Evolutionary conservation across 2,113 vertebrate species (phyloP), one percentile per base, ranked within the genome.

Genomic region (Gorsachius goisagi): DNA sequence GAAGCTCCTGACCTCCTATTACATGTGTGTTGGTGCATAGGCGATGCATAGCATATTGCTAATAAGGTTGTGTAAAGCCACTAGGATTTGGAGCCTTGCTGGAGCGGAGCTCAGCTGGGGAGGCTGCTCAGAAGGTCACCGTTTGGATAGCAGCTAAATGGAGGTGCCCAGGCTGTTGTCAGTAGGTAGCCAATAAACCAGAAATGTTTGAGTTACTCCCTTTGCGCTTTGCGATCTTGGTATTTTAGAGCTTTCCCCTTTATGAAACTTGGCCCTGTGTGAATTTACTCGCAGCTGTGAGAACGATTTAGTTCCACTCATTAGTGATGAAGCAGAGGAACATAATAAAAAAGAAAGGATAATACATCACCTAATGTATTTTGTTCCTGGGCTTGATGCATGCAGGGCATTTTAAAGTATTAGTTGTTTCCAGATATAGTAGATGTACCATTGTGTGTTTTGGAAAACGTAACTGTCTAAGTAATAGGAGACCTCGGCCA

Each of bases 391-490:
- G 15, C 81, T 92, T 58, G 77, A 76, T 78, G 58, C 66, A 75
- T 92, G 39, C n/a, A 73, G 59, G 59, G 50, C 47, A 58, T 71
- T 91, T 94, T 66, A 89, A 96, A 94, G 56, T 83, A 93, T 73
- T 95, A 74, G 75, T 49, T 97, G 92, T 96, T 97, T 96, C 94
- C 85, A 76, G 76, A 71, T 83, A 75, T 23, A 86, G 80, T 89
- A 92, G 93, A 89, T 8, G 1, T 86, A 69, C 44, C 74, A 66
- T 69, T 95, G 85, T 89, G 62, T 91, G 56, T 85, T 96, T 96
- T 96, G 94, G 92, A 93, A 96, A 94, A 95, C 23, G 11, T 64
- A 88, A 85, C 87, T 62, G 50, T 24, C 17, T 92, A 83, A 96
- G 87, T 91, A 95, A 94, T 53, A 89, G 85, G 85, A 93, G 53